Conservation (phyloP, 2,113 vertebrate genomes). For the Cynopterus brachyotis region DNA sequence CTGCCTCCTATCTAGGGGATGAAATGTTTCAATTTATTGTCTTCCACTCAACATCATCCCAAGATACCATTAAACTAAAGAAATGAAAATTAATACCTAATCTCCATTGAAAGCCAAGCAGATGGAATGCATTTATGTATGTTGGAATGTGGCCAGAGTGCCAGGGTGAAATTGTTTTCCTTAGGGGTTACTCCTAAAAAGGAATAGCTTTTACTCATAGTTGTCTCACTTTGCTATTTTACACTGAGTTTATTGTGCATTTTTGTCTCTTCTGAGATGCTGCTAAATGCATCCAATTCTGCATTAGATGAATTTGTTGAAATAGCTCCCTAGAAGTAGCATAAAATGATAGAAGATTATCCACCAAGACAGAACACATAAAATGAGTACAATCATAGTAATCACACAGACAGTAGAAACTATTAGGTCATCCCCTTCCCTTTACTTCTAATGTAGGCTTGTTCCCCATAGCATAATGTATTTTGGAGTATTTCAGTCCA, state of each 20-base stretch:
- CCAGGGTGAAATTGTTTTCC: background rate
- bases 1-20: background rate
- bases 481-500: conserved; percentile 24
- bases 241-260: conserved; percentile 41
- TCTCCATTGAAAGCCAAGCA: background rate
- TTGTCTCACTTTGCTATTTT: background rate
- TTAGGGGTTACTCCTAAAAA: background rate
- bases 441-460: background rate
- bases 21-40: background rate
- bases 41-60: background rate
- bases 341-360: conserved; percentile 64
- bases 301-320: conserved; percentile 50
- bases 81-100: conserved; percentile 32
- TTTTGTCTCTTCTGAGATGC: conserved; percentile 41
- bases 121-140: background rate
- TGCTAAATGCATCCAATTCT: conserved; percentile 51
- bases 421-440: conserved; percentile 2
- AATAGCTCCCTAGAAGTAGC: conserved; percentile 51
- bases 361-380: conserved; percentile 25
- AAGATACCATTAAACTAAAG: conserved; percentile 46
- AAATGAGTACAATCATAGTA: conserved; percentile 56
- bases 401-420: background rate
- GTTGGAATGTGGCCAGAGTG: background rate
- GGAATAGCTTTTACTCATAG: background rate
- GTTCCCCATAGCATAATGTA: background rate